Conservation (phyloP, 2,797 vertebrate species). For the Enteromius thamalakanensis region DNA sequence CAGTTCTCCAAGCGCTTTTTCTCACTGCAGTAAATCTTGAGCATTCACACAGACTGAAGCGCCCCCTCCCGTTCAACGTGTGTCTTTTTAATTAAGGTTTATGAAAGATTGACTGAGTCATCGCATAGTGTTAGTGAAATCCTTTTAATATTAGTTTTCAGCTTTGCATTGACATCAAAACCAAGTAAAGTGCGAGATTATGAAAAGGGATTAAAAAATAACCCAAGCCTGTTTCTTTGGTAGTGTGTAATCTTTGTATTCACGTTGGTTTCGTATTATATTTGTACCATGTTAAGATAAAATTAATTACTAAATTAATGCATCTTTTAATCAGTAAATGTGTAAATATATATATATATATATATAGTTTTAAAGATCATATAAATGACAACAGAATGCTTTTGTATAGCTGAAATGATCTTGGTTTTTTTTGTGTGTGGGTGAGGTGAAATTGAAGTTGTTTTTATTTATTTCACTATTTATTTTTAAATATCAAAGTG, state of each 20-base stretch:
- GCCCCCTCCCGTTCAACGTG: conserved; percentile 48
- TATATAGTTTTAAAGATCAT: not conserved
- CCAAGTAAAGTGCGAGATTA: not conserved
- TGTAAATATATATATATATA: not conserved
- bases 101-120: not conserved
- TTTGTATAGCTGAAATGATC: not conserved
- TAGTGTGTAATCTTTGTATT: not conserved
- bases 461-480: not conserved
- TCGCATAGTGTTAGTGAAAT: not conserved
- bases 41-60: conserved; percentile 47
- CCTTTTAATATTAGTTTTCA: not conserved
- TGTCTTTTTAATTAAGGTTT: not conserved
- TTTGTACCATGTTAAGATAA: not conserved
- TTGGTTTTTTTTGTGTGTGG: not conserved
- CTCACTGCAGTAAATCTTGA: conserved; percentile 21
- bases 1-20: not conserved
- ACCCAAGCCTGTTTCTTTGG: not conserved
- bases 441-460: not conserved
- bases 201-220: not conserved
- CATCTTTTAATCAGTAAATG: not conserved
- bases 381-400: not conserved
- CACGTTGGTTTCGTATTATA: not conserved
- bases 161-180: not conserved
- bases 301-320: not conserved
- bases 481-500: not conserved